Evolutionary conservation across 2,888 invertebrate genomes (phyloP).

Genomic region (Hydropsyche betteni): DNA sequence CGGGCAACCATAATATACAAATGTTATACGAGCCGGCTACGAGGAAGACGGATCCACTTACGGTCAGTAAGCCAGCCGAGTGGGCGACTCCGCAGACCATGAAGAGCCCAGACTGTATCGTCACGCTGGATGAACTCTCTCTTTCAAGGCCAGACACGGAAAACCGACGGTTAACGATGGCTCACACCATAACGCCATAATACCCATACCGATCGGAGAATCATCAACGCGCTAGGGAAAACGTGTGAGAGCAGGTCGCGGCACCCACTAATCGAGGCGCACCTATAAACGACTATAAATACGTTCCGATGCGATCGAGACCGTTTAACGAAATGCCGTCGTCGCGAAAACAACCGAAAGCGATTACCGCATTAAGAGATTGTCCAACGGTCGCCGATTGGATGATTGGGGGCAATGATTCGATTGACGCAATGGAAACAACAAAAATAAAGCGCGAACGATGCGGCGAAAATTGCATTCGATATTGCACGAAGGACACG

Average conservation of each 20-base stretch:
- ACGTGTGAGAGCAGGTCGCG: constrained; percentile 17
- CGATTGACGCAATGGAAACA: too few relatives aligned
- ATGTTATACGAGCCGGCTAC: constrained; percentile 11
- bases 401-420: too few relatives aligned
- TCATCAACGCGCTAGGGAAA: too few relatives aligned
- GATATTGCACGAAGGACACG: too few relatives aligned
- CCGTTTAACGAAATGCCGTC: not conserved
- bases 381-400: too few relatives aligned
- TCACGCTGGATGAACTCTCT: constrained; percentile 41
- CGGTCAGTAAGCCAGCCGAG: constrained; percentile 46
- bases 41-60: constrained; percentile 40
- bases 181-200: too few relatives aligned
- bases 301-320: not conserved
- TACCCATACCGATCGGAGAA: too few relatives aligned
- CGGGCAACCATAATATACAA: constrained; percentile 6
- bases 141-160: constrained; percentile 36
- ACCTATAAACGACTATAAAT: not conserved
- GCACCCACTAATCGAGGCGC: not conserved
- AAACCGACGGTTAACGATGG: constrained; percentile 9
- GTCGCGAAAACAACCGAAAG: constrained; percentile 8
- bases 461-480: too few relatives aligned
- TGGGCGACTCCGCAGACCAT: constrained; percentile 43
- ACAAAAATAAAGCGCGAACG: too few relatives aligned
- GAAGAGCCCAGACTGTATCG: constrained; percentile 27
- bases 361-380: too few relatives aligned